These are phyloP conservation scores for Aviceda leuphotes DNA, from an alignment of 2,797 vertebrate genomes.

Conservation along the genomic window DNA sequence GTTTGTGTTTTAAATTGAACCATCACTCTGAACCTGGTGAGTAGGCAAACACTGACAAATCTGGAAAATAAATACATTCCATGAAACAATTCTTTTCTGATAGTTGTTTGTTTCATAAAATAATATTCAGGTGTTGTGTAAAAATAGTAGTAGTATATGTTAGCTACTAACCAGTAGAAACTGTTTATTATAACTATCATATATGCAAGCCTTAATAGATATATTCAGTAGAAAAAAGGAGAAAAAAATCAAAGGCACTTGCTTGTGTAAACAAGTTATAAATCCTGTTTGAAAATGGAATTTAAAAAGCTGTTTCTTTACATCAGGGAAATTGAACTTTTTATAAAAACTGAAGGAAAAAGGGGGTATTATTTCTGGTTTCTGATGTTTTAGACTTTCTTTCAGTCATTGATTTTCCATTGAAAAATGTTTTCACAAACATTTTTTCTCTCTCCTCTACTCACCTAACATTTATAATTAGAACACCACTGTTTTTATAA, in stretches of 20 bases:
- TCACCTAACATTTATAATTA: background rate
- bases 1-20: background rate
- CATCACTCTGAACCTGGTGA: background rate
- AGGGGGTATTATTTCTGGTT: background rate
- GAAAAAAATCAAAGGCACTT: background rate
- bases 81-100: background rate
- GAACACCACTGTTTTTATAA: background rate
- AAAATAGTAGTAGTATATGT: background rate
- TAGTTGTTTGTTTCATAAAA: background rate
- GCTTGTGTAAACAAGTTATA: background rate
- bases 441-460: background rate
- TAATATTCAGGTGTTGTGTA: background rate
- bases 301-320: background rate
- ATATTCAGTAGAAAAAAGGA: background rate
- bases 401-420: background rate
- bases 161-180: background rate
- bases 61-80: background rate
- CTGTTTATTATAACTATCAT: background rate
- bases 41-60: background rate
- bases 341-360: background rate
- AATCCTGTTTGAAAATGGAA: background rate
- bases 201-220: background rate
- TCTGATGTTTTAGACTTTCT: background rate
- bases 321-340: background rate
- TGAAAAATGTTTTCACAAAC: background rate